Base-by-base conservation (phyloP, 2,113 vertebrate genomes). In the Sprattus sprattus region DNA sequence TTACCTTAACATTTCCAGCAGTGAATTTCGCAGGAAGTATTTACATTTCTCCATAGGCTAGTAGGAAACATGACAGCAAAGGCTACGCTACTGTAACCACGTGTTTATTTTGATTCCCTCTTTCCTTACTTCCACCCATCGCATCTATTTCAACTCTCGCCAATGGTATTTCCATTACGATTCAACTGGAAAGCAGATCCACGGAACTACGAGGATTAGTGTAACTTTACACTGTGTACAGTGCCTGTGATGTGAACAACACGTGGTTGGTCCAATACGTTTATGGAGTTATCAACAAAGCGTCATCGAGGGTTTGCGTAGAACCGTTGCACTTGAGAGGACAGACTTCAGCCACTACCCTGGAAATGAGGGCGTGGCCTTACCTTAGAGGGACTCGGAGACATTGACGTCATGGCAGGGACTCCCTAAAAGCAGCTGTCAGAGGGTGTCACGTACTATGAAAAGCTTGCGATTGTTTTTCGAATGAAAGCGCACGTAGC, bases 401-500 rank as follows among this genome's bases (percentile, higher is more conserved):
- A 92, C 45, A 88, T 54, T 91, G 90, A 93, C 90, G 90, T 90
- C 84, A 60, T 86, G 0, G 52, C 81, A 83, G 88, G 87, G 44
- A 16, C 86, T 87, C 92, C 93, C 78, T 91, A 89, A 89, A 91
- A 86, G 92, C 90, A 92, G 89, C 90, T 92, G 91, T 92, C 91
- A 91, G 44, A 16, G 54, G 49, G 16, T 39, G 88, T 89, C 88
- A 88, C 84, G 85, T 82, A 11, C 82, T 93, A 88, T 86, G 89
- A 93, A 91, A 91, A 89, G 54, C 91, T 71, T 93, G 92, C 93
- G 93, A 95, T 93, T 84, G 86, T 91, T 93, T 93, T 93, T 90
- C 93, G 83, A 87, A 89, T 87, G 85, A 88, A 81, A 86, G 87
- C 71, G 85, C 87, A 86, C 89, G 88, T 90, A 81, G 85, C 88